Percentiles rank a stretch among this genome's conserved stretches.
Conservation (phyloP, 2,888 invertebrate species). For the Thalpophila matura region DNA sequence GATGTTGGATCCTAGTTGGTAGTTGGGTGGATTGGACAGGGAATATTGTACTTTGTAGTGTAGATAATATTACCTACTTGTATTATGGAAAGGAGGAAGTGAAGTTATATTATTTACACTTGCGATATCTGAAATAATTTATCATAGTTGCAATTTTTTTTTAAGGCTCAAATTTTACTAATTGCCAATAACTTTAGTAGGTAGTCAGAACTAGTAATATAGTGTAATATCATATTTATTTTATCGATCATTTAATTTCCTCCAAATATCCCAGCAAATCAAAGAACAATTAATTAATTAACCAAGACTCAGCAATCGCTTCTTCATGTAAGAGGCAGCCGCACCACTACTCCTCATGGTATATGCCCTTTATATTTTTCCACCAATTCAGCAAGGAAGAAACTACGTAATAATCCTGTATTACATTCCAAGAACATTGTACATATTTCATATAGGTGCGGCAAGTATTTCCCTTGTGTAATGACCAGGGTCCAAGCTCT, state of each 20-base stretch:
- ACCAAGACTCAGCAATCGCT: no score
- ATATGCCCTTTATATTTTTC: background rate
- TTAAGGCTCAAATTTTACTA: background rate
- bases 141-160: background rate
- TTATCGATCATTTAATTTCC: no score
- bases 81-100: background rate
- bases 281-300: no score
- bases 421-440: constrained; percentile 42
- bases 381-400: background rate
- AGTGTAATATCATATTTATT: no score
- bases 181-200: no score
- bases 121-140: background rate
- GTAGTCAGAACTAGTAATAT: no score
- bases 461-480: constrained; percentile 50
- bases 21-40: constrained; percentile 14
- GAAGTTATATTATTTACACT: background rate
- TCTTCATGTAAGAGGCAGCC: no score
- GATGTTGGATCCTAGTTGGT: constrained; percentile 28
- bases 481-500: constrained; percentile 41
- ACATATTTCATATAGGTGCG: constrained; percentile 46
- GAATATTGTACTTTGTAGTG: constrained; percentile 4
- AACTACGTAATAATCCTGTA: constrained; percentile 25
- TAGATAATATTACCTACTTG: constrained; percentile 12
- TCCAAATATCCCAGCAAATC: no score
- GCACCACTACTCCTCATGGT: background rate